Percentiles rank a stretch among this genome's conserved stretches.
These are phyloP conservation scores for Helicoverpa assulta DNA, from an alignment of 2,888 invertebrate species.

Conservation along the genomic window DNA sequence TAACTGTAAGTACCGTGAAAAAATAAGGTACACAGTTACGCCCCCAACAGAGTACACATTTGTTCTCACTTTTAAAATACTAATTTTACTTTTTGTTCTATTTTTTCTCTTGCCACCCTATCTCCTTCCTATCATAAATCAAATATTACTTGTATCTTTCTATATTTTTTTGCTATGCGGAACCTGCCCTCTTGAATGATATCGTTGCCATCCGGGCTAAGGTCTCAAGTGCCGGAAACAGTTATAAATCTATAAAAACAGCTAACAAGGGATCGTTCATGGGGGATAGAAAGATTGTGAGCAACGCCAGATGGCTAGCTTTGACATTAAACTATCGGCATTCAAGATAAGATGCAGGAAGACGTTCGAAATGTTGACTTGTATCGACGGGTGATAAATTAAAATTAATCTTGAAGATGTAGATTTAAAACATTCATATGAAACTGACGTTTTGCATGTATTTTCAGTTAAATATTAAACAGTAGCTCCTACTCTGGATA, in stretches of 20 bases:
- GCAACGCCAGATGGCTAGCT: conserved; percentile 54
- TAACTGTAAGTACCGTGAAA: not conserved
- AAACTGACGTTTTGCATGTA: conserved; percentile 4
- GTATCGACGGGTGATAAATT: conserved; percentile 14
- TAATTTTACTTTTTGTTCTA: conserved; percentile 10
- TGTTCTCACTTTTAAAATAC: conserved; percentile 13
- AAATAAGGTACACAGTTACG: not conserved
- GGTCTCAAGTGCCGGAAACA: conserved; percentile 80
- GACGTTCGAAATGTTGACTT: conserved; percentile 38
- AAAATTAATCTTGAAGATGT: conserved; percentile 21
- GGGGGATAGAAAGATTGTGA: conserved; percentile 57
- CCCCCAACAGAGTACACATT: not conserved
- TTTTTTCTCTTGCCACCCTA: conserved; percentile 7
- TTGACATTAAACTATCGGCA: conserved; percentile 48
- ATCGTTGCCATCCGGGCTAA: conserved; percentile 81
- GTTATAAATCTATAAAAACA: conserved; percentile 76
- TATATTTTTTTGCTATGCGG: conserved; percentile 52
- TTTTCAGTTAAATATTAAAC: conserved; percentile 19
- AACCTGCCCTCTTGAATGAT: conserved; percentile 73
- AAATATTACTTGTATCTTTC: conserved; percentile 39
- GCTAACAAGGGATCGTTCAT: conserved; percentile 68
- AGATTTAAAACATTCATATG: conserved; percentile 7
- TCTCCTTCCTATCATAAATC: conserved; percentile 56
- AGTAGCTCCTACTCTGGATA: not conserved
- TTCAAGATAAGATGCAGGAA: conserved; percentile 45